Base-by-base conservation (phyloP, 2,797 vertebrate species). In the Lagorchestes hirsutus region DNA sequence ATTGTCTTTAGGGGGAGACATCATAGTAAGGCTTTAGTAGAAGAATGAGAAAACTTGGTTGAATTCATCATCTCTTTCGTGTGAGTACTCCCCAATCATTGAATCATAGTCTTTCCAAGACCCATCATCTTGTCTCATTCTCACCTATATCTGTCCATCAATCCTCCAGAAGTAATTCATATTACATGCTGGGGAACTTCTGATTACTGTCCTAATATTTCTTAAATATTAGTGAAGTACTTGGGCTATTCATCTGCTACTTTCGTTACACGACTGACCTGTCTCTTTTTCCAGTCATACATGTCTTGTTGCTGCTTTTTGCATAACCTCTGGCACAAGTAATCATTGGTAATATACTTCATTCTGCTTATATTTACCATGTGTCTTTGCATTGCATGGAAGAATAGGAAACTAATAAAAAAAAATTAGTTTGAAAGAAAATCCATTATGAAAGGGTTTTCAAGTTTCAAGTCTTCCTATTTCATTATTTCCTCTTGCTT, bases 391-490 rank as follows among this genome's bases (percentile, higher is more conserved):
- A 46, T 82, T 82, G 9, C 74, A 46, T 82, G 74, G 74, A 82
- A 82, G 40, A 31, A 55, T 90, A 55, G 28, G 50, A 91, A 55
- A 91, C 31, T 91, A 91, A 54, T 91, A 54, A 91, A 91, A 90
- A 90, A 91, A 82, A 97, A 56, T 82, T 28, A 94, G 22, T 13
- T 22, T n/a, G 96, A 55, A 91, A 91, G 28, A 91, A 97, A 96
- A 58, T 67, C 91, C 9, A 55, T 96, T 94, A 95, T 95, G 95
- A 93, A 95, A 95, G 92, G 94, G 46, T 95, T 96, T 96, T 34
- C 6, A 98, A 90, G 59, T 96, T 98, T 96, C 95, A 97, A 90
- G 91, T 96, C 95, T 96, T 98, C 97, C 93, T 95, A 96, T 96
- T 97, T 97, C 97, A 34, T 98, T 82, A 93, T 54, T 97, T 91